Percentiles rank a stretch among this genome's conserved stretches.
These are phyloP conservation scores for Sebastes melanostomus DNA, from an alignment of 2,797 vertebrate species.

Conservation along the genomic window DNA sequence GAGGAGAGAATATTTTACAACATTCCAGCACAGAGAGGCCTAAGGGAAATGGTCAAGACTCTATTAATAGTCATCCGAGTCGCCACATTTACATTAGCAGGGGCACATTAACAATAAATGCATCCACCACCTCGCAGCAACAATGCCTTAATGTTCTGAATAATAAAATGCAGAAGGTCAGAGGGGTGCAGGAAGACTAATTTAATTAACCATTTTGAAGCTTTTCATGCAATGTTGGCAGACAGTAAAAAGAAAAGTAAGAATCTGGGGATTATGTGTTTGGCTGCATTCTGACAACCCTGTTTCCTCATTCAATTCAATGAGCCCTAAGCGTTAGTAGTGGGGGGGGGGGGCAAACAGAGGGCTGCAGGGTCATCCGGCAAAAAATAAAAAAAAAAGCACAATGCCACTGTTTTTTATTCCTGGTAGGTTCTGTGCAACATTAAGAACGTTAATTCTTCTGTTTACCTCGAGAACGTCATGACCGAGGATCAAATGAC, in stretches of 20 bases:
- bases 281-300: not conserved
- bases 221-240: not conserved
- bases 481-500: slow-evolving; percentile 27
- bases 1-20: not conserved
- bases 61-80: slow-evolving; percentile 58
- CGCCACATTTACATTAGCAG: slow-evolving; percentile 36
- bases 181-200: not conserved
- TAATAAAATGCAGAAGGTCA: slow-evolving; percentile 30
- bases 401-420: not conserved
- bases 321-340: not conserved
- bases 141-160: slow-evolving; percentile 21
- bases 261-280: not conserved
- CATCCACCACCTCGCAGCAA: slow-evolving; percentile 28
- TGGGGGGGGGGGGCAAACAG: not conserved
- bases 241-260: not conserved
- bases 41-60: not conserved
- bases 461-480: slow-evolving; percentile 22
- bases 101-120: slow-evolving; percentile 21
- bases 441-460: not conserved
- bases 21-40: not conserved
- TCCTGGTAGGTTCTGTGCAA: not conserved
- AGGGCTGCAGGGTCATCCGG: no score
- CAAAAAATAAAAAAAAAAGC: not conserved
- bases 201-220: not conserved
- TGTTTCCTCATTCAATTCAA: not conserved